Conservation (phyloP, 1,140 invertebrate genomes). For the Contarinia nasturtii region DNA sequence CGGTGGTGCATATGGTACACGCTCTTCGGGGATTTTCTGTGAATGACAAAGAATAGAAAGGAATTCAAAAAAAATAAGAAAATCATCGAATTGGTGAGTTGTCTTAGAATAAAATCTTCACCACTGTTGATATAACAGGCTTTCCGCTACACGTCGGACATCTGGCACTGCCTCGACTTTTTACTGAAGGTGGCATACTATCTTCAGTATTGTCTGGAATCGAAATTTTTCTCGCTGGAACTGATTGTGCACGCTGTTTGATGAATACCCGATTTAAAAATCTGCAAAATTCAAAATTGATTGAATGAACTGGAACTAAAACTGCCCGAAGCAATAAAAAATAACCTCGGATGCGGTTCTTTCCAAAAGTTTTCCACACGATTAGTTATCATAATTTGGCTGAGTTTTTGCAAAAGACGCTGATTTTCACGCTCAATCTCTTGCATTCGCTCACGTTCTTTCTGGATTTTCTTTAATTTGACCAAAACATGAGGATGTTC, state of each 20-base stretch:
- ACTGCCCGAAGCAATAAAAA: too few species aligned
- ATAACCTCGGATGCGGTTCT: slow-evolving; percentile 30
- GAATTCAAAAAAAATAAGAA: too few species aligned
- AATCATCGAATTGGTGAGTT: too few species aligned
- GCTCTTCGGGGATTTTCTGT: slow-evolving; percentile 12
- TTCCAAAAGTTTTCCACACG: slow-evolving; percentile 33
- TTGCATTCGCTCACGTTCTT: slow-evolving; percentile 29
- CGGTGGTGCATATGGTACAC: slow-evolving; percentile 18
- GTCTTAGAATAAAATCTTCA: neutral
- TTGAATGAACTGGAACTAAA: too few species aligned
- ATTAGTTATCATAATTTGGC: slow-evolving; percentile 28
- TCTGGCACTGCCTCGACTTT: neutral
- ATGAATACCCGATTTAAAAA: slow-evolving; percentile 14
- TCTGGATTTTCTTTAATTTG: slow-evolving; percentile 34
- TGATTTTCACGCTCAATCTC: slow-evolving; percentile 34
- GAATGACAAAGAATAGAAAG: too few species aligned
- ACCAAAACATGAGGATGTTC: slow-evolving; percentile 28
- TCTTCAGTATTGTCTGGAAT: too few species aligned
- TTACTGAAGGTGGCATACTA: neutral
- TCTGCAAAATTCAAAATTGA: too few species aligned
- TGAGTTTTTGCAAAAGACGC: slow-evolving; percentile 30
- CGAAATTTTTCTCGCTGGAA: too few species aligned
- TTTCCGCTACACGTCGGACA: neutral
- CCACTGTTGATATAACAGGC: neutral
- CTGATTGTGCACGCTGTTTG: slow-evolving; percentile 1